Conservation (phyloP, 2,113 vertebrate genomes). For the Leucoraja erinaceus region DNA sequence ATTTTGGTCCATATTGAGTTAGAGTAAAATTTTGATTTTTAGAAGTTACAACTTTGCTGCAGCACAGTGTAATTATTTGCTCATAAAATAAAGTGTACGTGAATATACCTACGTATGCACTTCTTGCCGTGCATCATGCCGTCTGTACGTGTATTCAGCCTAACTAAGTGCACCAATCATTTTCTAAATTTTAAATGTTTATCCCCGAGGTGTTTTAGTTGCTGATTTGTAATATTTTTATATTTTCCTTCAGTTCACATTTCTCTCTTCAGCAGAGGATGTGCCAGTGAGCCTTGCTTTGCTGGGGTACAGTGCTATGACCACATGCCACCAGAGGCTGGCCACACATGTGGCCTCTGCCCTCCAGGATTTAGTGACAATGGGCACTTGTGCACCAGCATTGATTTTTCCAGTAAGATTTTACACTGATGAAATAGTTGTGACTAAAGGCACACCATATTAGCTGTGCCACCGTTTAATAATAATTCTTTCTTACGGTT, state of each 20-base stretch:
- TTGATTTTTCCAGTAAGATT: slow-evolving; percentile 44
- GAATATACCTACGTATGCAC: too few relatives aligned
- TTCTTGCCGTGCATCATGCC: not conserved
- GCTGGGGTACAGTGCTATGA: slow-evolving; percentile 60
- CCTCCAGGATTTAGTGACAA: slow-evolving; percentile 56
- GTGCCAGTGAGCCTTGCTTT: slow-evolving; percentile 53
- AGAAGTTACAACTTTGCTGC: not conserved
- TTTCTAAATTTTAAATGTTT: not conserved
- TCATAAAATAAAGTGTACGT: not conserved
- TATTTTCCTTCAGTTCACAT: slow-evolving; percentile 31
- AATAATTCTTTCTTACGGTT: not conserved
- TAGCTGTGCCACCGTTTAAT: not conserved
- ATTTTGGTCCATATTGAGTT: not conserved
- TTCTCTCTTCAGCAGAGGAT: slow-evolving; percentile 42
- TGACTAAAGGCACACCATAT: not conserved
- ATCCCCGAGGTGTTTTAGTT: not conserved
- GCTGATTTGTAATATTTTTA: not conserved
- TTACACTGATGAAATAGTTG: not conserved
- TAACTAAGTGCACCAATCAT: not conserved
- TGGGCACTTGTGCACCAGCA: slow-evolving; percentile 51
- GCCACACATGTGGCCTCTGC: slow-evolving; percentile 61
- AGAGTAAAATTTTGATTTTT: not conserved
- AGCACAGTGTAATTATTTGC: not conserved
- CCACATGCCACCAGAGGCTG: slow-evolving; percentile 49
- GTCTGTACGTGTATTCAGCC: not conserved